Evolutionary conservation across 2,888 invertebrate genomes (phyloP).

Genomic region (Troides oblongomaculatus): DNA sequence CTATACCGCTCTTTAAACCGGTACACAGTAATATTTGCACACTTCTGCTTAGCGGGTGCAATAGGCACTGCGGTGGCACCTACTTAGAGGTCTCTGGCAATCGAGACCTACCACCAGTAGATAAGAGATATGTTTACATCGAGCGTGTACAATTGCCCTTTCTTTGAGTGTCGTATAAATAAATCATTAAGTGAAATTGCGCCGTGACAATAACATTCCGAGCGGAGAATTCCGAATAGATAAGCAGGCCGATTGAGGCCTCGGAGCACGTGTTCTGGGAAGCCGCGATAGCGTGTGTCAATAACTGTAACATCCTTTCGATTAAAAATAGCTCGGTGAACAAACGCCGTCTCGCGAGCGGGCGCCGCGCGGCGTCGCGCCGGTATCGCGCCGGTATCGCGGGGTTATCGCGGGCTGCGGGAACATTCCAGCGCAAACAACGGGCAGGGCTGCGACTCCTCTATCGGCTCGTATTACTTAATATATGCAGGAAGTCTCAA

Average conservation of each 20-base stretch:
- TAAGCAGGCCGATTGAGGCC: constrained; percentile 34
- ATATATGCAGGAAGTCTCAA: constrained; percentile 5
- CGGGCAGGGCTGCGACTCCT: constrained; percentile 32
- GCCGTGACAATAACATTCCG: constrained; percentile 31
- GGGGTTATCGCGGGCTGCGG: constrained; percentile 65
- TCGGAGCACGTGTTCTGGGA: constrained; percentile 43
- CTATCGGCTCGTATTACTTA: constrained; percentile 13
- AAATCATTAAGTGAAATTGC: constrained; percentile 23
- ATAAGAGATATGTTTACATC: neutral
- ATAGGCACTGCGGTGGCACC: no score
- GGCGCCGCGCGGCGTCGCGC: constrained; percentile 36
- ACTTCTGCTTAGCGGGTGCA: no score
- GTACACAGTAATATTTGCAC: no score
- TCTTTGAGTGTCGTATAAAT: constrained; percentile 24
- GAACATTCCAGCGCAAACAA: constrained; percentile 78
- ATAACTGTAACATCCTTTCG: constrained; percentile 37
- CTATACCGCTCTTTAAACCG: no score
- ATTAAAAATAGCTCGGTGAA: constrained; percentile 44
- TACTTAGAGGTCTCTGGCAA: no score
- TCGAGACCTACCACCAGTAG: neutral
- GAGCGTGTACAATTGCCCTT: constrained; percentile 18
- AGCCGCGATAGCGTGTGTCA: constrained; percentile 40
- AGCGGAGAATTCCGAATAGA: constrained; percentile 45
- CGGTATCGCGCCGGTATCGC: constrained; percentile 65
- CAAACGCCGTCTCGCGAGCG: constrained; percentile 59